phyloP scores from a whole-genome alignment of 1,140 invertebrate species.

The Ganaspis sp. region DNA sequence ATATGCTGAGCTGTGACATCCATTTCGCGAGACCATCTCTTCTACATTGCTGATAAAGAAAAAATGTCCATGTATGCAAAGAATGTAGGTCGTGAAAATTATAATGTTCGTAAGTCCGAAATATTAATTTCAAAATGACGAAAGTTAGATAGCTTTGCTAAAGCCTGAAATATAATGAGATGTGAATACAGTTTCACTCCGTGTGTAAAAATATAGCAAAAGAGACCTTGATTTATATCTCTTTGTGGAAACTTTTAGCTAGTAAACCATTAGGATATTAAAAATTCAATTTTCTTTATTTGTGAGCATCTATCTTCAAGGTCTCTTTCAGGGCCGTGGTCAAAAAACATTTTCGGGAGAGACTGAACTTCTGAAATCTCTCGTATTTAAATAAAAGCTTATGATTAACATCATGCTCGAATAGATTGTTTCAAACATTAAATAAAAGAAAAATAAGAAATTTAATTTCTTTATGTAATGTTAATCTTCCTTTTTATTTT shows the following conservation, averaged over 20 bases:
- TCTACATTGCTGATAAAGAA: background rate
- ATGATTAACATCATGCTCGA: too few species aligned
- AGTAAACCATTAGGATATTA: background rate
- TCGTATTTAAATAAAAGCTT: too few species aligned
- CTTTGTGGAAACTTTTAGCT: background rate
- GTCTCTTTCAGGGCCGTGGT: too few species aligned
- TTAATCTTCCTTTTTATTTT: constrained; percentile 37
- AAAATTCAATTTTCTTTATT: background rate
- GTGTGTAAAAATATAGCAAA: background rate
- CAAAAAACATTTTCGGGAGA: too few species aligned
- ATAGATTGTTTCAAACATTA: too few species aligned
- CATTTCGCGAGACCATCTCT: background rate
- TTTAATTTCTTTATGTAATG: background rate
- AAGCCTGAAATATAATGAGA: background rate
- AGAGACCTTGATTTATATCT: constrained; percentile 4
- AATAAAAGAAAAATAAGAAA: background rate
- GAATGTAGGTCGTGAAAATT: background rate
- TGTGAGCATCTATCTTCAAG: background rate
- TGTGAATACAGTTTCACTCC: background rate
- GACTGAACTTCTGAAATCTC: background rate
- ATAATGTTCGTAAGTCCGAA: background rate
- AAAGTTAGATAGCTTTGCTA: background rate
- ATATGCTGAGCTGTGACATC: background rate
- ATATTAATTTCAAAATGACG: background rate
- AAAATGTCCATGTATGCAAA: background rate